phyloP scores from a whole-genome alignment of 2,888 invertebrate species.

The Beris chalybata region DNA sequence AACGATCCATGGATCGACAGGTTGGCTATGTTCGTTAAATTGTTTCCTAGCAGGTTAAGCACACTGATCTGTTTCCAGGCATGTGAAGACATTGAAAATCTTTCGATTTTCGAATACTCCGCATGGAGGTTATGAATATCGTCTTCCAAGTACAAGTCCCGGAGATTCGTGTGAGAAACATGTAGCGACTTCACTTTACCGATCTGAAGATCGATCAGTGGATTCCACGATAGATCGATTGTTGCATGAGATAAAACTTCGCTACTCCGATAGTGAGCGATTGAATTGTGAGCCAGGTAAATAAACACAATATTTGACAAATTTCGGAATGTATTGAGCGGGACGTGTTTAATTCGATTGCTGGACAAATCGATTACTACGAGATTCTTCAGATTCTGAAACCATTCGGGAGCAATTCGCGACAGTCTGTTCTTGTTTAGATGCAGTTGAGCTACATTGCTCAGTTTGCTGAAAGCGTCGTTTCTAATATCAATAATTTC shows the following conservation, averaged over 20 bases:
- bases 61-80: background rate
- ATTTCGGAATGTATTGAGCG: background rate
- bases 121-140: conserved; percentile 2
- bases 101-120: background rate
- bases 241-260: background rate
- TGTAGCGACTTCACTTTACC: conserved; percentile 8
- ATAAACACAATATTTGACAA: background rate
- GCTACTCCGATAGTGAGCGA: background rate
- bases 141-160: background rate
- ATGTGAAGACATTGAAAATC: background rate
- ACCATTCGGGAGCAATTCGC: background rate
- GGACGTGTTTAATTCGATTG: background rate
- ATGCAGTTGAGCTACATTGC: background rate
- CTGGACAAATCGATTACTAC: background rate
- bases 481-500: background rate
- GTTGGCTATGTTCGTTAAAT: conserved; percentile 15
- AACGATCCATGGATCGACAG: background rate
- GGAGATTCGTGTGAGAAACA: background rate
- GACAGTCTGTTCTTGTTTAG: conserved; percentile 7
- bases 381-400: background rate
- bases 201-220: conserved; percentile 7
- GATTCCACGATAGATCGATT: conserved; percentile 18
- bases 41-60: conserved; percentile 6
- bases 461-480: background rate
- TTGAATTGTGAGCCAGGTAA: conserved; percentile 10